phyloP scores from a whole-genome alignment of 1,140 invertebrate species.

The Parasteatoda tepidariorum region DNA sequence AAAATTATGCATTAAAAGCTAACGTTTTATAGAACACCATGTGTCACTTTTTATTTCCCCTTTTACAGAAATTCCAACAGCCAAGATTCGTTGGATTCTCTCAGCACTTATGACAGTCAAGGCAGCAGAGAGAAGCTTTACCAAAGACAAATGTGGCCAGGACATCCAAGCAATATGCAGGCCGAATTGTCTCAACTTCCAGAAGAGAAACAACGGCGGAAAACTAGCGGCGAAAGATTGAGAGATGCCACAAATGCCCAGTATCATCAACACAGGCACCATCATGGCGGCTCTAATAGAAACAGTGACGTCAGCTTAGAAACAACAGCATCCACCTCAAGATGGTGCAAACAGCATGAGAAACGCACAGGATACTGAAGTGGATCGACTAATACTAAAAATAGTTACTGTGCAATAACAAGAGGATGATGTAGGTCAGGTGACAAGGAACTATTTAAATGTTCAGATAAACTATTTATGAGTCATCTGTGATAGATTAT shows the following conservation, averaged over 20 bases:
- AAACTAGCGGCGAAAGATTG: neutral
- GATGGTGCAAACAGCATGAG: conserved; percentile 50
- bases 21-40: neutral
- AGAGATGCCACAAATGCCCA: conserved; percentile 4
- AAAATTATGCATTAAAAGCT: too few relatives aligned
- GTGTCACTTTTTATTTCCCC: neutral
- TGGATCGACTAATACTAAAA: neutral
- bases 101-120: conserved; percentile 52
- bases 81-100: conserved; percentile 46
- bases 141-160: conserved; percentile 25
- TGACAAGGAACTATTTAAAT: too few relatives aligned
- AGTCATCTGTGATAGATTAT: too few relatives aligned
- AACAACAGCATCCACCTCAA: conserved; percentile 16
- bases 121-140: conserved; percentile 53
- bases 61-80: conserved; percentile 39
- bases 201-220: conserved; percentile 8
- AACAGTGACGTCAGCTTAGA: conserved; percentile 49
- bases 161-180: conserved; percentile 15
- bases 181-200: neutral
- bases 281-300: conserved; percentile 7
- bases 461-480: too few relatives aligned
- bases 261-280: conserved; percentile 9
- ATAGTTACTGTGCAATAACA: too few relatives aligned
- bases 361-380: conserved; percentile 29
- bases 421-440: too few relatives aligned